Evolutionary conservation across 2,888 invertebrate genomes (phyloP).

Genomic region (Tetanocera ferruginea): DNA sequence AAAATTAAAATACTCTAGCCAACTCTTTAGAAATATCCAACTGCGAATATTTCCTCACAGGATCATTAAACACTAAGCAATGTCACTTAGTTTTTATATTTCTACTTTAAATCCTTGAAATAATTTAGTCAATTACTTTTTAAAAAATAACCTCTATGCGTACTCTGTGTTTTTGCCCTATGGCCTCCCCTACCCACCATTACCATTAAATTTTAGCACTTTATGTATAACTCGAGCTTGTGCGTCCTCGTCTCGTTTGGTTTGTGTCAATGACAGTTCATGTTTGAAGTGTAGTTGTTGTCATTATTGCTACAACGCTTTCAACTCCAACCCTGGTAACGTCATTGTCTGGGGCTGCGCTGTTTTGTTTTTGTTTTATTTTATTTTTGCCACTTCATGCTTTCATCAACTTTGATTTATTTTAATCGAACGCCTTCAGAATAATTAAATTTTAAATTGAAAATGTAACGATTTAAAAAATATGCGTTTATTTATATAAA

Average conservation of each 20-base stretch:
- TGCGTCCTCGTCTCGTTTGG: constrained; percentile 14
- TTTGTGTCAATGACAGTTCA: constrained; percentile 40
- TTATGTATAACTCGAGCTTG: background rate
- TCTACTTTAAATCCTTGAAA: background rate
- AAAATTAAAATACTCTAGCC: too few relatives aligned
- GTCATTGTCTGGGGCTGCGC: constrained; percentile 5
- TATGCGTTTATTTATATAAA: too few relatives aligned
- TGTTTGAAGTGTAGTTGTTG: constrained; percentile 21
- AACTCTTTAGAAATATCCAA: too few relatives aligned
- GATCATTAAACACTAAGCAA: background rate
- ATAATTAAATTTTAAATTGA: background rate
- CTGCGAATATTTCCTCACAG: too few relatives aligned
- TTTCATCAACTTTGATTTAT: background rate
- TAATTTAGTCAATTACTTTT: background rate
- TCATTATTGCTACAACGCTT: background rate
- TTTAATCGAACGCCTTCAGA: background rate
- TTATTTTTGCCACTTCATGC: background rate
- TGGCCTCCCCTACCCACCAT: background rate
- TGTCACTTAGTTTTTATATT: background rate
- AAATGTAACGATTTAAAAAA: background rate
- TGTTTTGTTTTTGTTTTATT: background rate
- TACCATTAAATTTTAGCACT: too few relatives aligned
- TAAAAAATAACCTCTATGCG: background rate
- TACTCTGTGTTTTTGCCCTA: background rate
- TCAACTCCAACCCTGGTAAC: background rate